Evolutionary conservation across 2,888 invertebrate genomes (phyloP).

Genomic region (Platycheirus rosarum): DNA sequence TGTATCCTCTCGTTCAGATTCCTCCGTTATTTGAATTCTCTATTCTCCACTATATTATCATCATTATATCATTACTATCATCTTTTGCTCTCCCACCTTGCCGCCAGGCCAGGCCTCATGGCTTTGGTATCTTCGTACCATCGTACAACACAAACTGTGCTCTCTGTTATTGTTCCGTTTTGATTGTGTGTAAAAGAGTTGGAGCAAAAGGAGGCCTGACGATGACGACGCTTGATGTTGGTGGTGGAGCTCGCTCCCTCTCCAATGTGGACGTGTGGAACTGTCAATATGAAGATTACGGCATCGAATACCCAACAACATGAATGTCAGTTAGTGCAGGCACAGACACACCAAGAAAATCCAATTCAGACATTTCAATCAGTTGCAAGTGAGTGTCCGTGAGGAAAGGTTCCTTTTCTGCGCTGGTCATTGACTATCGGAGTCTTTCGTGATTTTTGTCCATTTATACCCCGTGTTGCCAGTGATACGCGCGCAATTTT

Average conservation of each 20-base stretch:
- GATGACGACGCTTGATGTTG: too few species aligned
- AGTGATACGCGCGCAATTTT: conserved; percentile 56
- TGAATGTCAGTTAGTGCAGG: conserved; percentile 61
- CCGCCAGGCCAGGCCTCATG: neutral
- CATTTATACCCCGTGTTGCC: conserved; percentile 29
- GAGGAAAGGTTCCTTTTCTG: conserved; percentile 63
- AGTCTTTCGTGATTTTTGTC: conserved; percentile 53
- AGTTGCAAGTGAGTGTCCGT: conserved; percentile 72
- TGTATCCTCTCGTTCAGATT: conserved; percentile 53
- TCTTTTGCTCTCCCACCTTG: conserved; percentile 11
- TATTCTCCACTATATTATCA: conserved; percentile 41
- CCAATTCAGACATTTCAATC: conserved; percentile 69
- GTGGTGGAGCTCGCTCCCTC: conserved; percentile 24
- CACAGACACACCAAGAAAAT: conserved; percentile 51
- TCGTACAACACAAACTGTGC: too few species aligned
- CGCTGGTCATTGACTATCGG: conserved; percentile 46
- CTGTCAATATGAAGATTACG: conserved; percentile 72
- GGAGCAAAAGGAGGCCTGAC: too few species aligned
- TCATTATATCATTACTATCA: conserved; percentile 32
- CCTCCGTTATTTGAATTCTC: conserved; percentile 44
- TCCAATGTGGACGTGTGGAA: conserved; percentile 47
- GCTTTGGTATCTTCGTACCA: too few species aligned
- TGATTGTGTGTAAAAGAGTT: too few species aligned
- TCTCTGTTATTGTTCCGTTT: conserved; percentile 71
- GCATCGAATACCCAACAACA: conserved; percentile 70